A percentile compares a stretch with the other conserved stretches of the same genome.
Evolutionary conservation across 1,140 invertebrate genomes (phyloP).

Genomic region (Camponotus pennsylvanicus): DNA sequence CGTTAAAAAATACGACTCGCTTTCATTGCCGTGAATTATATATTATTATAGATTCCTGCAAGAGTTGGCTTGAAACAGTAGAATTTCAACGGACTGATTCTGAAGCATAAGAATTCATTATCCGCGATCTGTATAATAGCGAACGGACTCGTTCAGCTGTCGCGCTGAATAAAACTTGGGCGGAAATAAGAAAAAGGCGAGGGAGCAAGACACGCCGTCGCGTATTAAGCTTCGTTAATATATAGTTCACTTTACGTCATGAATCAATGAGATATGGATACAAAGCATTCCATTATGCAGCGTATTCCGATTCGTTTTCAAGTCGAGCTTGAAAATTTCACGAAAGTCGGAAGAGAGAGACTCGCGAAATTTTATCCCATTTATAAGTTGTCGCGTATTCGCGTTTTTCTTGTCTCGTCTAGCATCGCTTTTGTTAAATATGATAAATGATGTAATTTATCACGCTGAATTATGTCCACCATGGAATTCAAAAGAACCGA

Average conservation of each 20-base stretch:
- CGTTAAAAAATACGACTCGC: conserved; percentile 40
- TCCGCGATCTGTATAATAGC: conserved; percentile 47
- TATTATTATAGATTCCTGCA: conserved; percentile 50
- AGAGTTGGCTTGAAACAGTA: conserved; percentile 42
- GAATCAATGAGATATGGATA: conserved; percentile 34
- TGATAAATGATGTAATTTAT: conserved; percentile 67
- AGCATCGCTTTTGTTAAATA: conserved; percentile 61
- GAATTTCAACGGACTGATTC: conserved; percentile 33
- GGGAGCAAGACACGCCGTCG: conserved; percentile 10
- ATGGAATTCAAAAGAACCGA: conserved; percentile 32
- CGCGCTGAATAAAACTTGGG: conserved; percentile 45
- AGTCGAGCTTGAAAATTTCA: conserved; percentile 27
- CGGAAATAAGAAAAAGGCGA: conserved; percentile 26
- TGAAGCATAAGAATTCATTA: conserved; percentile 57
- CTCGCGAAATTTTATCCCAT: conserved; percentile 38
- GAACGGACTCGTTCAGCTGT: conserved; percentile 39
- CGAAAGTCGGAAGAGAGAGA: conserved; percentile 14
- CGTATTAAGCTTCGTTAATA: conserved; percentile 56
- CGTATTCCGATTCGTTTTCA: conserved; percentile 15
- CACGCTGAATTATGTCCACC: conserved; percentile 60
- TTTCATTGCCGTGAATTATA: conserved; percentile 17
- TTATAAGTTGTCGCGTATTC: conserved; percentile 49
- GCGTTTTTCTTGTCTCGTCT: conserved; percentile 47
- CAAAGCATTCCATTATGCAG: conserved; percentile 49
- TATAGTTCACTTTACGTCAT: conserved; percentile 37